Evolutionary conservation across 2,888 invertebrate genomes (phyloP).

Genomic region (Drosophila mettleri): DNA sequence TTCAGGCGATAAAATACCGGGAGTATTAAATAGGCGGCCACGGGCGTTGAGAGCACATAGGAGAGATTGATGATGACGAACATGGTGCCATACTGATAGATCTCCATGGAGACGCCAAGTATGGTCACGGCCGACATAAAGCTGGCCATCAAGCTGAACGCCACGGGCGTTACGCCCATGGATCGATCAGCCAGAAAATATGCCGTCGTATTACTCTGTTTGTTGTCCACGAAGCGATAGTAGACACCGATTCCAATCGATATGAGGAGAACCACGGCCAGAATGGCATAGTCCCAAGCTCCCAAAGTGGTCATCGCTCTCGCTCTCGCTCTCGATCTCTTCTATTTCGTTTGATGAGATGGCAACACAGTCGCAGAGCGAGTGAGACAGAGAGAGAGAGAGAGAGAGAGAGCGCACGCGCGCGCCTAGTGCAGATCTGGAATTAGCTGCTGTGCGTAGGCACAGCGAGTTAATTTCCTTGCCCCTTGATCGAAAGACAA

Average conservation of each 20-base stretch:
- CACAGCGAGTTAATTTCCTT: slow-evolving; percentile 16
- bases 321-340: background rate
- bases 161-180: slow-evolving; percentile 92
- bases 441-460: background rate
- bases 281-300: slow-evolving; percentile 91
- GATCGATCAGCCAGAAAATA: slow-evolving; percentile 93
- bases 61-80: slow-evolving; percentile 92
- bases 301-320: slow-evolving; percentile 85
- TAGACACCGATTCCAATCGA: slow-evolving; percentile 93
- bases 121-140: slow-evolving; percentile 96
- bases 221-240: slow-evolving; percentile 93
- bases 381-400: background rate
- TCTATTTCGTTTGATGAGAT: background rate
- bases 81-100: slow-evolving; percentile 92
- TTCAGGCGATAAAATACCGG: slow-evolving; percentile 94
- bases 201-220: slow-evolving; percentile 94
- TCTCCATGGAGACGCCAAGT: slow-evolving; percentile 95
- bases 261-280: slow-evolving; percentile 89
- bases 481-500: slow-evolving; percentile 43
- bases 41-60: slow-evolving; percentile 91
- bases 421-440: slow-evolving; percentile 1
- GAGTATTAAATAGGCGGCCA: slow-evolving; percentile 91
- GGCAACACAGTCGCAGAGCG: slow-evolving; percentile 7
- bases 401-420: slow-evolving; percentile 1
- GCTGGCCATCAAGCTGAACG: slow-evolving; percentile 96